Evolutionary conservation across 2,113 vertebrate genomes (phyloP).

Genomic region (Malurus melanocephalus): DNA sequence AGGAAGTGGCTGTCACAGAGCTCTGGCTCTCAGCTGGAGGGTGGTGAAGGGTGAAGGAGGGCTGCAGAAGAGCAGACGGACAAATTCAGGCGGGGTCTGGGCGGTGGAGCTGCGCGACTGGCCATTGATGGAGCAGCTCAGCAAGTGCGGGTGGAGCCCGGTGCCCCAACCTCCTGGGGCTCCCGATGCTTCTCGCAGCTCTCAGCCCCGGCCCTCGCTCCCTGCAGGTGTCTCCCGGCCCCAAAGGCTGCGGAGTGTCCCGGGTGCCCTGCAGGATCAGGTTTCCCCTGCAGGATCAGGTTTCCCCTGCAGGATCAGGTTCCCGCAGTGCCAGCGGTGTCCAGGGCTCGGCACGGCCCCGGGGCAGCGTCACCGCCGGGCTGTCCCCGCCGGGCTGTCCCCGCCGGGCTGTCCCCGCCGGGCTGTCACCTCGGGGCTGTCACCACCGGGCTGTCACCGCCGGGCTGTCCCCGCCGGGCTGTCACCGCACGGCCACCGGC

Average conservation of each 20-base stretch:
- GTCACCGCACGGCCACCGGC: background rate
- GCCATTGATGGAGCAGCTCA: background rate
- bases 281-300: too few species aligned
- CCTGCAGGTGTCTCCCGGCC: background rate
- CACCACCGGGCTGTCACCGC: accelerated
- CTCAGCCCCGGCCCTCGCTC: accelerated
- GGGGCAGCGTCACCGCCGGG: accelerated
- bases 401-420: background rate
- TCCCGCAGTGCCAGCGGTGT: background rate
- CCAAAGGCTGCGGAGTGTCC: accelerated
- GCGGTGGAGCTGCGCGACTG: too few species aligned
- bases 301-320: accelerated
- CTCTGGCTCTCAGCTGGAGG: background rate
- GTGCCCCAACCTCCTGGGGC: accelerated
- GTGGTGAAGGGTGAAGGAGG: background rate
- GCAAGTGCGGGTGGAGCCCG: background rate
- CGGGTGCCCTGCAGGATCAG: accelerated
- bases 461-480: background rate
- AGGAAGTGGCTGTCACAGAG: background rate
- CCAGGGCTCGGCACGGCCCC: accelerated
- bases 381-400: background rate
- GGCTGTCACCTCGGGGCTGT: too few species aligned
- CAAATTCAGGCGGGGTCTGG: background rate
- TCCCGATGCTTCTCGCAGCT: background rate
- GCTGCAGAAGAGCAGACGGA: background rate